Percentiles rank a stretch among this genome's conserved stretches.
Conservation (phyloP, 2,888 invertebrate species). For the Heliconius ismenius region DNA sequence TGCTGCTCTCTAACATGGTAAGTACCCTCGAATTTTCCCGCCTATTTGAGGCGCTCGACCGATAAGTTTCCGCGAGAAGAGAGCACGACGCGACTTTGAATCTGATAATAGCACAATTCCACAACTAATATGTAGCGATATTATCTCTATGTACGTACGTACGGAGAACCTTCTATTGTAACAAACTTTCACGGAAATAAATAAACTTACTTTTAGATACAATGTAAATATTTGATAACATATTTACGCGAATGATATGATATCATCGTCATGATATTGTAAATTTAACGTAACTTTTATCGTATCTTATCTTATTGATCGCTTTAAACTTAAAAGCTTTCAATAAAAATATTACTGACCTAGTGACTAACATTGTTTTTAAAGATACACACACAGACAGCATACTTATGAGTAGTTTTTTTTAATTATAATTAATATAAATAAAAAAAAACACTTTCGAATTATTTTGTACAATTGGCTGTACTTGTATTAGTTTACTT, state of each 20-base stretch:
- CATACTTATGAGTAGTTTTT: too few species aligned
- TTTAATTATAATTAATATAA: neutral
- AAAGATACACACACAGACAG: neutral
- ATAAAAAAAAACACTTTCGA: neutral
- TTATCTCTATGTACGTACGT: constrained; percentile 56
- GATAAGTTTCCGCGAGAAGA: constrained; percentile 58
- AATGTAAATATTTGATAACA: constrained; percentile 1
- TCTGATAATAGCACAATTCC: constrained; percentile 67
- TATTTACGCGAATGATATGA: neutral
- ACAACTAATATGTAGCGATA: constrained; percentile 62
- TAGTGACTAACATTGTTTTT: constrained; percentile 52
- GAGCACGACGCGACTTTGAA: constrained; percentile 56
- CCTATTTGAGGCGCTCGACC: constrained; percentile 51
- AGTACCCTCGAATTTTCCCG: constrained; percentile 57
- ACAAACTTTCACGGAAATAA: constrained; percentile 55
- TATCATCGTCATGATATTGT: neutral
- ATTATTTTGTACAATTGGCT: neutral
- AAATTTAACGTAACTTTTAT: neutral
- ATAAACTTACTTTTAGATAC: constrained; percentile 54
- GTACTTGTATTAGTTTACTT: neutral
- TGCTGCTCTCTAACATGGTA: constrained; percentile 82
- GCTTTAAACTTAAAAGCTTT: constrained; percentile 67
- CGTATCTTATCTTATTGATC: constrained; percentile 47
- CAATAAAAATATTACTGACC: constrained; percentile 64
- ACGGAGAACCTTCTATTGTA: constrained; percentile 52